phyloP scores from a whole-genome alignment of 2,888 invertebrate species.

The Drosophila eohydei region DNA sequence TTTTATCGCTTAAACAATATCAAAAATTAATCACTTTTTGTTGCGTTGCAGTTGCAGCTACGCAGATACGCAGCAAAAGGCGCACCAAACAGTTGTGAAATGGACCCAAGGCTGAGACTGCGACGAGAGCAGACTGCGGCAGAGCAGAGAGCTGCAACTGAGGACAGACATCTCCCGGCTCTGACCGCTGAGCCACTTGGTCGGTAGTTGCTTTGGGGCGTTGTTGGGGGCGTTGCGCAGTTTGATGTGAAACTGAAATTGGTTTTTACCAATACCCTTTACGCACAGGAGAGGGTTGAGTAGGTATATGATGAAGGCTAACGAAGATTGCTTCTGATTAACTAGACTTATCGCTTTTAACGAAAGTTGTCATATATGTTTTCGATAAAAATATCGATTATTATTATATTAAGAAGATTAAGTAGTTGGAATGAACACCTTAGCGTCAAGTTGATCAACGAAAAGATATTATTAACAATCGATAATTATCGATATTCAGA shows the following conservation, averaged over 20 bases:
- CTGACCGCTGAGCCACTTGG: conserved; percentile 31
- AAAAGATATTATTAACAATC: too few species aligned
- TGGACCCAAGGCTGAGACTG: conserved; percentile 22
- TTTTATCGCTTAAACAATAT: conserved; percentile 72
- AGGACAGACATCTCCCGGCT: background rate
- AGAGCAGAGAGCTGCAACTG: background rate
- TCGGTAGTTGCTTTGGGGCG: conserved; percentile 75
- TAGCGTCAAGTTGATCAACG: too few species aligned
- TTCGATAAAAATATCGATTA: too few species aligned
- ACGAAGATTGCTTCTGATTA: background rate
- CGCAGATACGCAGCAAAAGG: conserved; percentile 46
- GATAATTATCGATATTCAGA: too few species aligned
- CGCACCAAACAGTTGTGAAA: conserved; percentile 47
- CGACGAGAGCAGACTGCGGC: background rate
- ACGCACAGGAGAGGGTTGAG: background rate
- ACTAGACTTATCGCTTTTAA: background rate
- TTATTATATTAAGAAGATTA: too few species aligned
- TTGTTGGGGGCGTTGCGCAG: conserved; percentile 61
- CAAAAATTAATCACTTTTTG: conserved; percentile 80
- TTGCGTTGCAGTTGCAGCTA: conserved; percentile 64
- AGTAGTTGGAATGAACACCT: too few species aligned
- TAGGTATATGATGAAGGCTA: background rate
- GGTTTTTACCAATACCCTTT: conserved; percentile 55
- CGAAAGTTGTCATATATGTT: too few species aligned
- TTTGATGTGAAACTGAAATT: conserved; percentile 78